These are phyloP conservation scores for Enhydra lutris DNA, from an alignment of 2,113 vertebrate genomes.

Conservation along the genomic window DNA sequence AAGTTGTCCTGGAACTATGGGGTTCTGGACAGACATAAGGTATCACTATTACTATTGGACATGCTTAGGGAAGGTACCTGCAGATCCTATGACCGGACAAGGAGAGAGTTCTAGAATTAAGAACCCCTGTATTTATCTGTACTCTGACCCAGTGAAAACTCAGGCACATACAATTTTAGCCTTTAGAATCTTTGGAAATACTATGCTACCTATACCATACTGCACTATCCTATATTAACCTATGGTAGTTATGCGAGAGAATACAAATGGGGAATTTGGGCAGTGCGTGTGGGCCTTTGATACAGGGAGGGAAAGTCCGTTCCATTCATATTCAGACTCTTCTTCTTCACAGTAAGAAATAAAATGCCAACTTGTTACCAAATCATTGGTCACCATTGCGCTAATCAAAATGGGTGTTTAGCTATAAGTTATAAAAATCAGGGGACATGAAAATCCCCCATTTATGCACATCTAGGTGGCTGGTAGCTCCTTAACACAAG, in stretches of 20 bases:
- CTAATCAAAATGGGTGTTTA: neutral
- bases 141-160: neutral
- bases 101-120: neutral
- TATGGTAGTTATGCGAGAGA: neutral
- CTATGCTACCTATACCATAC: neutral
- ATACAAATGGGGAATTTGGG: neutral
- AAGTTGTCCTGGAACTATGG: neutral
- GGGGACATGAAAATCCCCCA: neutral
- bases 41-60: neutral
- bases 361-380: neutral
- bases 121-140: neutral
- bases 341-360: neutral
- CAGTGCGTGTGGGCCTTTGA: neutral
- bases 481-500: neutral
- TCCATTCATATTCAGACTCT: neutral
- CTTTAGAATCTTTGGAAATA: neutral
- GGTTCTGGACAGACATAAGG: neutral
- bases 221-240: neutral
- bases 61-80: neutral
- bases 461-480: neutral
- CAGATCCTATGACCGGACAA: neutral
- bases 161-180: neutral
- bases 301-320: neutral
- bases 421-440: neutral
- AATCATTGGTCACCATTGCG: neutral